Base-by-base conservation (phyloP, 2,113 vertebrate species). In the Nothobranchius furzeri region DNA sequence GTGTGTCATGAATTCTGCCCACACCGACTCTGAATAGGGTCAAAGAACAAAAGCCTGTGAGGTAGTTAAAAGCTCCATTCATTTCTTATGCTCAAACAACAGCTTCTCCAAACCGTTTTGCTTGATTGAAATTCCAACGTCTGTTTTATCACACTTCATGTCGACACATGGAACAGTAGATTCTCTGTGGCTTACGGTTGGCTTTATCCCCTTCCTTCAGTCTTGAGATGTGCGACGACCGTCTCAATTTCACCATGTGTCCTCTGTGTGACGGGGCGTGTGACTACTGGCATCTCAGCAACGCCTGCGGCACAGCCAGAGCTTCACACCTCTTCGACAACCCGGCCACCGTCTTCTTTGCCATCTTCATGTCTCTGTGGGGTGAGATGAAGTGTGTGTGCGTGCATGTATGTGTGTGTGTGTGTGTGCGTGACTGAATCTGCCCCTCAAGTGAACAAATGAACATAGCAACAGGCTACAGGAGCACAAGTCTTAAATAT, bases 251-350 rank as follows among this genome's bases (percentile, higher is more conserved):
- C 90, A 98, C 95, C 89, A 99, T 98, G 98, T 99, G 98, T 86
- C 98, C 98, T 1, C 94, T 99, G 57, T 99, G 98, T 37, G 98
- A 99, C 76, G 94, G 94, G 54, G 94, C 94, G 24, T 99, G 98
- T 47, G 96, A 96, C 55, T 99, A 94, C 86, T 99, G 97, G 98
- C 94, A 95, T 68, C 95, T 99, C 76, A 98, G 95, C 89, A 94
- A 94, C 0, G 97, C 96, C 9, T 99, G 98, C 54, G 90, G 91
- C 60, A 99, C 95, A 0, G 96, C 96, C 17, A 92, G 90, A 14
- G 97, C 98, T 2, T 98, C 96, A 47, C 97, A 99, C 89, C 93
- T 99, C 43, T 99, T 99, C 64, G 97, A 99, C 90, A 99, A 98
- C 85, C 97, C 98, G 0, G 97, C 95, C 58, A 99, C 98, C 0